Percentiles rank a stretch among this genome's conserved stretches.
phyloP scores from a whole-genome alignment of 2,888 invertebrate species.

The Caenorhabditis sinica region DNA sequence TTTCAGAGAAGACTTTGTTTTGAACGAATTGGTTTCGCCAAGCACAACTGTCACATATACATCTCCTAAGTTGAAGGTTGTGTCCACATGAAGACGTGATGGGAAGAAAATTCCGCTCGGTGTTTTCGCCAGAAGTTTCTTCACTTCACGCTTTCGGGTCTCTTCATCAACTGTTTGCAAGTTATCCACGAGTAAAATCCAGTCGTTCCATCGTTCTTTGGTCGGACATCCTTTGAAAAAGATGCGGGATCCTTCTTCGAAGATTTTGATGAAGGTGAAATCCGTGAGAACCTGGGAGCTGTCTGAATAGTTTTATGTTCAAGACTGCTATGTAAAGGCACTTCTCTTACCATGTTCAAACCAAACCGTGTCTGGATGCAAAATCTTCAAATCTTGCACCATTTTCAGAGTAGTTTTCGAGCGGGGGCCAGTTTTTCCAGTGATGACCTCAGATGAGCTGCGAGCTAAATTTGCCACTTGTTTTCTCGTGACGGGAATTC shows the following conservation, averaged over 20 bases:
- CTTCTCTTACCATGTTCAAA: too few species aligned
- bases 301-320: background rate
- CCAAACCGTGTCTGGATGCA: too few species aligned
- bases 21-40: background rate
- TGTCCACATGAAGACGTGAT: constrained; percentile 9
- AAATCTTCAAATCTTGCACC: background rate
- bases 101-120: background rate
- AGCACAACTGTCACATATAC: constrained; percentile 2
- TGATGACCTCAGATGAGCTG: too few species aligned
- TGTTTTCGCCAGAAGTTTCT: background rate
- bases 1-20: background rate
- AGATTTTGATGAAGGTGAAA: background rate
- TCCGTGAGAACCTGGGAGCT: background rate
- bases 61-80: background rate
- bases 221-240: background rate
- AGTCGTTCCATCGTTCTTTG: background rate
- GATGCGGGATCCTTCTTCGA: background rate
- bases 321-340: too few species aligned
- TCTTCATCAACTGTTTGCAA: background rate
- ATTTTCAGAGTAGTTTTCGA: background rate
- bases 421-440: background rate
- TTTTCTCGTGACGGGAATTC: too few species aligned
- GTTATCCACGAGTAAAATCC: background rate
- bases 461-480: too few species aligned
- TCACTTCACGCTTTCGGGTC: background rate